phyloP scores from a whole-genome alignment of 2,113 vertebrate species.

The Cynopterus brachyotis region DNA sequence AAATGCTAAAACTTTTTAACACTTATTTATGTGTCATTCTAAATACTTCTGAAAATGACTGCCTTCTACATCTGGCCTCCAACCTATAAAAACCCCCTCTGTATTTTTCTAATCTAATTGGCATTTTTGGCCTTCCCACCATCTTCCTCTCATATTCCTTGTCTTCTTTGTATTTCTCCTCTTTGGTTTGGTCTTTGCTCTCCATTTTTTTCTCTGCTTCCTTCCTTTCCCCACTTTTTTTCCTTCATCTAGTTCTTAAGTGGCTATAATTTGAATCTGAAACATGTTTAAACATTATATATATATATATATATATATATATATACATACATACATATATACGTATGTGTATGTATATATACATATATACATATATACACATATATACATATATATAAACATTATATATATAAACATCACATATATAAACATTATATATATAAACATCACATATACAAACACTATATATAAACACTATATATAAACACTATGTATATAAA shows the following conservation, averaged over 20 bases:
- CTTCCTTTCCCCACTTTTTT: not conserved
- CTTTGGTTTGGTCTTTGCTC: not conserved
- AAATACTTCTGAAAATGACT: conserved; percentile 13
- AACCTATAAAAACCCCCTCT: not conserved
- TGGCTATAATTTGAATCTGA: not conserved
- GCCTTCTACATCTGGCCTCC: not conserved
- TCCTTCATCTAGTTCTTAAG: not conserved
- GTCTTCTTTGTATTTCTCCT: not conserved
- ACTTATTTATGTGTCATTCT: not conserved
- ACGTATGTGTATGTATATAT: not conserved
- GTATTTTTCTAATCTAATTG: not conserved
- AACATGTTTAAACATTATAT: not conserved
- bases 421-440: too few relatives aligned
- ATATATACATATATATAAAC: too few relatives aligned
- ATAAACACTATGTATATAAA: too few relatives aligned
- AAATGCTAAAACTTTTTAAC: conserved; percentile 24
- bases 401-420: too few relatives aligned
- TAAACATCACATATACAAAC: not conserved
- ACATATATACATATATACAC: not conserved
- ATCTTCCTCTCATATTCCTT: conserved; percentile 8
- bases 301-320: not conserved
- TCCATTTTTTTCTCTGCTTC: not conserved
- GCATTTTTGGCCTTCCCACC: not conserved
- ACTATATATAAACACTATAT: too few relatives aligned
- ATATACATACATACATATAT: too few relatives aligned